A percentile compares a stretch with the other conserved stretches of the same genome.
These are phyloP conservation scores for Entosphenus tridentatus DNA, from an alignment of 2,113 vertebrate genomes.

Conservation along the genomic window DNA sequence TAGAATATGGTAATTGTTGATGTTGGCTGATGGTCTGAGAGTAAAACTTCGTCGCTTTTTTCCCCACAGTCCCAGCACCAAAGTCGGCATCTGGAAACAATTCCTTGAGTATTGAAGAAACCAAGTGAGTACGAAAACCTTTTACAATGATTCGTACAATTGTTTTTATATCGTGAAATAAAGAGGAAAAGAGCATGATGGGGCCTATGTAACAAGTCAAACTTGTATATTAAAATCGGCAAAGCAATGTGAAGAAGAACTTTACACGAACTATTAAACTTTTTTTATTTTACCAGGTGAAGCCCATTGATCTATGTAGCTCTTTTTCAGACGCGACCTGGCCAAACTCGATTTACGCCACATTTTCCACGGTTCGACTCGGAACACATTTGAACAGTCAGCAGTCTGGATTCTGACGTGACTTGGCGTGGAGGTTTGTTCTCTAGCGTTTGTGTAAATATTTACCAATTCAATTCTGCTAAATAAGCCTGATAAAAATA, in stretches of 20 bases:
- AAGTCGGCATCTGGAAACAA: conserved; percentile 45
- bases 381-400: too few relatives aligned
- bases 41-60: not conserved
- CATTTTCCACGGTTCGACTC: too few relatives aligned
- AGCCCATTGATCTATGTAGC: not conserved
- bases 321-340: too few relatives aligned
- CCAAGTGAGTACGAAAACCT: conserved; percentile 29
- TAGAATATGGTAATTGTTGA: not conserved
- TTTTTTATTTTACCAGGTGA: not conserved
- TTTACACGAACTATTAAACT: not conserved
- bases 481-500: too few relatives aligned
- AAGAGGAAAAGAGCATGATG: too few relatives aligned
- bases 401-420: too few relatives aligned
- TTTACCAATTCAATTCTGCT: too few relatives aligned
- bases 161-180: not conserved
- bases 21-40: not conserved
- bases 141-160: not conserved
- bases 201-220: too few relatives aligned
- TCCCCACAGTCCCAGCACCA: conserved; percentile 18
- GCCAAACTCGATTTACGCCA: too few relatives aligned
- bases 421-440: too few relatives aligned
- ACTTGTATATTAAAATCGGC: not conserved
- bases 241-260: not conserved
- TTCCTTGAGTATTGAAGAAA: conserved; percentile 63
- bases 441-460: too few relatives aligned